These are phyloP conservation scores for Xestoiulus laeticollis DNA, from an alignment of 2,888 invertebrate genomes.

Conservation along the genomic window DNA sequence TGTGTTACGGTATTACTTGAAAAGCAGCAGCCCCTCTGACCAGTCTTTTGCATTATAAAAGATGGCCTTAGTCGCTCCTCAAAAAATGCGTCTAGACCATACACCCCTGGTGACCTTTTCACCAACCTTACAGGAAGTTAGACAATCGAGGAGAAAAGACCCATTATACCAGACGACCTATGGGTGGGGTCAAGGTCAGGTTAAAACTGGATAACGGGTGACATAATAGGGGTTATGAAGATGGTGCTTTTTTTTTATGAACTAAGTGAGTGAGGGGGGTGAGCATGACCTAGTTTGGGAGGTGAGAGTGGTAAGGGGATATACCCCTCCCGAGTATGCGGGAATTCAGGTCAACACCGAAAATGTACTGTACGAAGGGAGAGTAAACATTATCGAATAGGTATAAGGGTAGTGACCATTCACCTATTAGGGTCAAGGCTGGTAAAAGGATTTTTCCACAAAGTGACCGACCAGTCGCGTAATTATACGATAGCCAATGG, in stretches of 20 bases:
- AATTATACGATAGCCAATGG: not conserved
- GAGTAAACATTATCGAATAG: slow-evolving; percentile 3
- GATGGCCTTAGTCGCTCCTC: not conserved
- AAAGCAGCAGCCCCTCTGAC: not conserved
- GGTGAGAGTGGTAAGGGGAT: slow-evolving; percentile 12
- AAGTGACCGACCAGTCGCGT: not conserved
- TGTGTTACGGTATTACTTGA: not conserved
- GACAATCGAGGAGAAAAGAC: slow-evolving; percentile 3
- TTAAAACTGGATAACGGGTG: not conserved
- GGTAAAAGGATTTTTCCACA: slow-evolving; percentile 20
- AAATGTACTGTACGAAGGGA: not conserved
- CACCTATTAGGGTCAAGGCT: slow-evolving; percentile 6
- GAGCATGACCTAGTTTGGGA: not conserved
- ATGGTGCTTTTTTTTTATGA: not conserved
- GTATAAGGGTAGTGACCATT: not conserved
- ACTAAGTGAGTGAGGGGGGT: not conserved
- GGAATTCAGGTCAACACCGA: not conserved
- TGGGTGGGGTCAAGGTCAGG: slow-evolving; percentile 10
- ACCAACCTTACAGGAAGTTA: slow-evolving; percentile 29
- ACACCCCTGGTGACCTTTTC: slow-evolving; percentile 24
- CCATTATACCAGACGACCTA: slow-evolving; percentile 28
- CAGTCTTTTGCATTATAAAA: not conserved
- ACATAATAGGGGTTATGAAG: slow-evolving; percentile 34
- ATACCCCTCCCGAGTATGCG: not conserved
- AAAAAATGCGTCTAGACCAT: slow-evolving; percentile 12